A percentile compares a stretch with the other conserved stretches of the same genome.
Evolutionary conservation across 1,140 invertebrate genomes (phyloP).

Genomic region (Cydia splendana): DNA sequence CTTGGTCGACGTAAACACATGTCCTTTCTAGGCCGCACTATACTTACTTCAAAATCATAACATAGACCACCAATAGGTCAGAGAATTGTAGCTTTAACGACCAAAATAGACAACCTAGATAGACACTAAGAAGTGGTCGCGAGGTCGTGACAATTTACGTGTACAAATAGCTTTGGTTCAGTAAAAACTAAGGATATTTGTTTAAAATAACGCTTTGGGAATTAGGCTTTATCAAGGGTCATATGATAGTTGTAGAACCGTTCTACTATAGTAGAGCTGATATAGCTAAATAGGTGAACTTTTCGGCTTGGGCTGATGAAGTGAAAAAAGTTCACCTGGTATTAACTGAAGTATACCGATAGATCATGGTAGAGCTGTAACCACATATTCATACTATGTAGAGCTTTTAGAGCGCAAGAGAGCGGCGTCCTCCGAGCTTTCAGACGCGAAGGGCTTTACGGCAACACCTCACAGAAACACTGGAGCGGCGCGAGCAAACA

Average conservation of each 20-base stretch:
- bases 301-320: too few relatives aligned
- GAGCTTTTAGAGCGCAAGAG: neutral
- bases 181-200: neutral
- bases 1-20: conserved; percentile 1
- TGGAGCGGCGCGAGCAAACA: conserved; percentile 21
- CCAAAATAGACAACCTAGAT: neutral
- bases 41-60: neutral
- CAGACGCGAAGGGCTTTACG: conserved; percentile 9
- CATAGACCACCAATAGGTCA: neutral
- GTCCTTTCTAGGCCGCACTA: conserved; percentile 1
- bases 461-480: conserved; percentile 17
- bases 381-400: neutral
- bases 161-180: neutral
- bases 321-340: too few relatives aligned
- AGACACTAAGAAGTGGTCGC: neutral
- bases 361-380: neutral
- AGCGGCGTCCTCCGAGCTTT: conserved; percentile 24
- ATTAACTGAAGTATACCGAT: neutral
- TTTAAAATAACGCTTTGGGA: neutral
- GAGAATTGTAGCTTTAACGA: neutral
- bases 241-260: neutral
- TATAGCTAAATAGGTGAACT: too few relatives aligned
- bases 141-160: neutral
- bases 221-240: neutral
- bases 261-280: too few relatives aligned